These are phyloP conservation scores for Gorsachius magnificus DNA, from an alignment of 2,797 vertebrate genomes.

Conservation along the genomic window DNA sequence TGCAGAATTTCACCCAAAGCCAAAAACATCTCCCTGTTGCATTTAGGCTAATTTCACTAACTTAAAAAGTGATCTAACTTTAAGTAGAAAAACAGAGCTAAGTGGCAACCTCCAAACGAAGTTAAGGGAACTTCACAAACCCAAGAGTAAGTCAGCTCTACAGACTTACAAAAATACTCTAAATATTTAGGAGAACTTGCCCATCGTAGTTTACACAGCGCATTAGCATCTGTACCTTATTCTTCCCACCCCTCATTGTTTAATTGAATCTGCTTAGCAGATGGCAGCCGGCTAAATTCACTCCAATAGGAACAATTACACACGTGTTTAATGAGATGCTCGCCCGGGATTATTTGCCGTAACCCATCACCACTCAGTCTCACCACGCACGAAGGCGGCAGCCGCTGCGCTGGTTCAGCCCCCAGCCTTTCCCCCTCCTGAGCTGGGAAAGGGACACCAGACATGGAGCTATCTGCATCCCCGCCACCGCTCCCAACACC, in stretches of 20 bases:
- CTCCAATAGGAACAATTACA: slow-evolving; percentile 6
- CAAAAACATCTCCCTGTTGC: not conserved
- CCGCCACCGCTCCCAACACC: accelerated
- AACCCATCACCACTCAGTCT: not conserved
- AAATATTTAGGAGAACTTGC: not conserved
- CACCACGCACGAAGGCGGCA: accelerated
- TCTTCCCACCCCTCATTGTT: not conserved
- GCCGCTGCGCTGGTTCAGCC: not conserved
- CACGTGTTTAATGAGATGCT: slow-evolving; percentile 35
- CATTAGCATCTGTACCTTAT: not conserved
- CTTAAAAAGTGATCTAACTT: not conserved
- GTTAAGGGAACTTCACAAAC: not conserved
- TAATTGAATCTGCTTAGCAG: slow-evolving; percentile 47
- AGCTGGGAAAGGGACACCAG: not conserved
- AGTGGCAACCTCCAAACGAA: not conserved
- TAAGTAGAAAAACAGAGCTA: not conserved
- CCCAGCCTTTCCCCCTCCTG: accelerated
- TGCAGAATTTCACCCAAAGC: not conserved
- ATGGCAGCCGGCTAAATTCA: slow-evolving; percentile 38
- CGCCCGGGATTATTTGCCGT: not conserved
- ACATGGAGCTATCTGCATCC: not conserved
- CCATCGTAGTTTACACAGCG: not conserved
- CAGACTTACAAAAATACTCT: not conserved
- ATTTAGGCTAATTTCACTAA: not conserved
- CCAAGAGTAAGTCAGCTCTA: not conserved